Evolutionary conservation across 2,113 vertebrate genomes (phyloP).

Genomic region (Desmodus rotundus): DNA sequence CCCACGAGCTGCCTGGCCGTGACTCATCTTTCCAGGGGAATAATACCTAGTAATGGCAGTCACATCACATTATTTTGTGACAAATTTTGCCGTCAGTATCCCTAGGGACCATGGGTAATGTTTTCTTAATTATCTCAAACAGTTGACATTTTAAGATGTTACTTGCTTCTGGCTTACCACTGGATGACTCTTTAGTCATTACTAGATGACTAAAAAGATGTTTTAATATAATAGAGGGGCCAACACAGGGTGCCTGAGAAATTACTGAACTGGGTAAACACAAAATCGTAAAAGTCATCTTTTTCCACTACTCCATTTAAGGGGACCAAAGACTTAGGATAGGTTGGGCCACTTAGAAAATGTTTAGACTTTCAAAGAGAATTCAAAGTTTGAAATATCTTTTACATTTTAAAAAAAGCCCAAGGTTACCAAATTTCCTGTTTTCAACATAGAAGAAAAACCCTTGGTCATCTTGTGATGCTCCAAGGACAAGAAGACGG

Average conservation of each 20-base stretch:
- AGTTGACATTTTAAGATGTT: not conserved
- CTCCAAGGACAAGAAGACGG: conserved; percentile 93
- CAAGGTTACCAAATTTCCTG: conserved; percentile 87
- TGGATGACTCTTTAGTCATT: not conserved
- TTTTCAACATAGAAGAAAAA: conserved; percentile 80
- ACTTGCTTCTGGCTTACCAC: not conserved
- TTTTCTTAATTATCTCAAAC: not conserved
- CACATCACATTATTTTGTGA: not conserved
- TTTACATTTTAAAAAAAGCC: not conserved
- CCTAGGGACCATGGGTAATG: not conserved
- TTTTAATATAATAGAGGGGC: not conserved
- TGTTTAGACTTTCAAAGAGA: not conserved
- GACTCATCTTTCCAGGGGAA: not conserved
- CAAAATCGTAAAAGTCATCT: not conserved
- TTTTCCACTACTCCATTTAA: not conserved
- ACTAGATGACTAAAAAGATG: not conserved
- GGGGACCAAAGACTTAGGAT: not conserved
- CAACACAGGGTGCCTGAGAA: not conserved
- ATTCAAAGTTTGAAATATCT: not conserved
- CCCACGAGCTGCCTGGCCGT: not conserved
- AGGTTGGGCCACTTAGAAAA: not conserved
- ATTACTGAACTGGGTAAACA: not conserved
- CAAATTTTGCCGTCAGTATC: not conserved
- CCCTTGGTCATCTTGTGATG: conserved; percentile 77
- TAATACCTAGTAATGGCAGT: not conserved